Percentiles rank a stretch among this genome's conserved stretches.
These are phyloP conservation scores for Notiomystis cincta DNA, from an alignment of 2,113 vertebrate genomes.

Conservation along the genomic window DNA sequence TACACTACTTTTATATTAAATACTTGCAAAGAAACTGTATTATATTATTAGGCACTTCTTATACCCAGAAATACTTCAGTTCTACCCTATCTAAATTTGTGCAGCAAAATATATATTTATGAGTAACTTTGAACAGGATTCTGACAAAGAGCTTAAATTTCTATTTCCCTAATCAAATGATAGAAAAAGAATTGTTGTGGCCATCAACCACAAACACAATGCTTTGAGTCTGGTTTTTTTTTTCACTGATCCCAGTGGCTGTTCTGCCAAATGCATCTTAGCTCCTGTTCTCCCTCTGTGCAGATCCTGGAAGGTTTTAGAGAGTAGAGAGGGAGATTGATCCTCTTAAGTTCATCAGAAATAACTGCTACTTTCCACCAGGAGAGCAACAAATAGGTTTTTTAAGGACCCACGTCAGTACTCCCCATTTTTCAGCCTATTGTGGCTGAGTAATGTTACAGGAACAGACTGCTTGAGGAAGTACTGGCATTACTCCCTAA, in stretches of 20 bases:
- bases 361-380: neutral
- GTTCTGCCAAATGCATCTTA: neutral
- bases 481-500: neutral
- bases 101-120: neutral
- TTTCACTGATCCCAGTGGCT: neutral
- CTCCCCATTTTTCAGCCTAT: neutral
- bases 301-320: neutral
- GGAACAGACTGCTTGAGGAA: neutral
- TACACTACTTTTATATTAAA: neutral
- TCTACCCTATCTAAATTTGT: neutral
- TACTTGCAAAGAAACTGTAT: neutral
- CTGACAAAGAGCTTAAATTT: neutral
- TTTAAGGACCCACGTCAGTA: fast-evolving
- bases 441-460: neutral
- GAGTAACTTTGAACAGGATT: neutral
- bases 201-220: neutral
- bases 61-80: neutral
- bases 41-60: neutral
- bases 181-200: neutral
- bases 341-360: neutral
- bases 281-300: neutral
- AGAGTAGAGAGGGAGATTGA: neutral
- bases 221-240: neutral
- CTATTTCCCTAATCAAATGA: neutral
- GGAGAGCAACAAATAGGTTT: neutral